These are phyloP conservation scores for Marcusenius ussheri DNA, from an alignment of 2,113 vertebrate species.

Conservation along the genomic window DNA sequence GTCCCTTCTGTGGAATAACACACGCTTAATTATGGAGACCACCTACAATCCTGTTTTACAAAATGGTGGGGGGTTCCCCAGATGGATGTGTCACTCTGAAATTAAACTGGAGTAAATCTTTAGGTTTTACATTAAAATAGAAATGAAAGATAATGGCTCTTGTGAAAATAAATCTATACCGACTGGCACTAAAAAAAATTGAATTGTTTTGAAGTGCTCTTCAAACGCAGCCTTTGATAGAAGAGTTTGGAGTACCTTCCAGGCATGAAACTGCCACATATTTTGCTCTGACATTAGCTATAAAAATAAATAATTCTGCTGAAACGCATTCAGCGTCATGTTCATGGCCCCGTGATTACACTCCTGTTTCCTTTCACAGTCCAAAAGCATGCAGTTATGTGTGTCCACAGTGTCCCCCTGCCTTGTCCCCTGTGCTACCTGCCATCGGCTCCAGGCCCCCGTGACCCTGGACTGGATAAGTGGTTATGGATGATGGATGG, in stretches of 20 bases:
- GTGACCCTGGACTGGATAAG: not conserved
- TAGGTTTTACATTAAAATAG: not conserved
- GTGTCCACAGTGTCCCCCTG: not conserved
- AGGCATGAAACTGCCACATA: not conserved
- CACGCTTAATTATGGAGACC: slow-evolving; percentile 12
- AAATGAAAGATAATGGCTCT: not conserved
- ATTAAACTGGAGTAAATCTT: not conserved
- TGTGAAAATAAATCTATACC: not conserved
- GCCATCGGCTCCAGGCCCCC: not conserved
- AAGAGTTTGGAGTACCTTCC: not conserved
- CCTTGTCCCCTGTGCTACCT: not conserved
- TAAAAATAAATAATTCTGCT: not conserved
- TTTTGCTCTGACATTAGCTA: not conserved
- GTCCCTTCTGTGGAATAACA: not conserved
- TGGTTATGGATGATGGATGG: not conserved
- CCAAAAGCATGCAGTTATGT: not conserved
- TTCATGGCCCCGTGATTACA: not conserved
- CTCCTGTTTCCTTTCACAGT: not conserved
- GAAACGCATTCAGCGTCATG: not conserved
- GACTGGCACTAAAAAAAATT: not conserved
- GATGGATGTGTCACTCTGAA: not conserved
- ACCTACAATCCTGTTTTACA: not conserved
- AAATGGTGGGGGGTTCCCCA: not conserved
- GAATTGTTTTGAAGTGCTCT: not conserved
- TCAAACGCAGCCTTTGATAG: not conserved